Conservation (phyloP, 2,113 vertebrate genomes). For the Lasiurus cinereus region DNA sequence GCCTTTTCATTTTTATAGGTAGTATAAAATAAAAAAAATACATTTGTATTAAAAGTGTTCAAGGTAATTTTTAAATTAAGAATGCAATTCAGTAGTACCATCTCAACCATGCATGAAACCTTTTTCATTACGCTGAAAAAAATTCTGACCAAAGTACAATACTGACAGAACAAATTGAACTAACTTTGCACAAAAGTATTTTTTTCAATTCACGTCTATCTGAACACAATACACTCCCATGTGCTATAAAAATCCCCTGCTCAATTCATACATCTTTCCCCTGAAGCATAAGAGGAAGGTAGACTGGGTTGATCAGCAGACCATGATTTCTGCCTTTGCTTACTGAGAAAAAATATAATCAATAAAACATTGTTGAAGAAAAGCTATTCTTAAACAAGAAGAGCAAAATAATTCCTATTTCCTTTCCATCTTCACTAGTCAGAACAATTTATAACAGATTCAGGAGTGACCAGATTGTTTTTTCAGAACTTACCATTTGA, state of each 20-base stretch:
- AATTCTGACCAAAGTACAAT: not conserved
- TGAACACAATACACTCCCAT: conserved; percentile 25
- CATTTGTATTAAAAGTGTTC: conserved; percentile 15
- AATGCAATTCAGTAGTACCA: not conserved
- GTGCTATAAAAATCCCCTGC: conserved; percentile 42
- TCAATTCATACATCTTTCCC: conserved; percentile 69
- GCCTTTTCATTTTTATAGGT: conserved; percentile 7
- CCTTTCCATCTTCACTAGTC: conserved; percentile 80
- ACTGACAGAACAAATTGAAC: not conserved
- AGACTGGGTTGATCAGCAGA: conserved; percentile 80
- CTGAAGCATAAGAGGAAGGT: conserved; percentile 75
- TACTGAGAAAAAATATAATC: conserved; percentile 80
- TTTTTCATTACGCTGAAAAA: not conserved
- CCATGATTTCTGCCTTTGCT: conserved; percentile 83
- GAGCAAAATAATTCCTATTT: conserved; percentile 86
- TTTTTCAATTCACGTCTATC: conserved; percentile 48
- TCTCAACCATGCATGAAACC: not conserved
- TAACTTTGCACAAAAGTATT: not conserved
- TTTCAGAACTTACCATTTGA: conserved; percentile 79
- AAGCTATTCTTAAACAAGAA: conserved; percentile 85
- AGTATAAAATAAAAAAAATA: not conserved
- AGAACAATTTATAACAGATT: conserved; percentile 86
- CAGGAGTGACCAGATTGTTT: conserved; percentile 82
- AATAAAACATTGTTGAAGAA: conserved; percentile 84
- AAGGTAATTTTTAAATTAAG: conserved; percentile 35